phyloP scores from a whole-genome alignment of 2,888 invertebrate genomes.

The Cecidostiba fungosa region DNA sequence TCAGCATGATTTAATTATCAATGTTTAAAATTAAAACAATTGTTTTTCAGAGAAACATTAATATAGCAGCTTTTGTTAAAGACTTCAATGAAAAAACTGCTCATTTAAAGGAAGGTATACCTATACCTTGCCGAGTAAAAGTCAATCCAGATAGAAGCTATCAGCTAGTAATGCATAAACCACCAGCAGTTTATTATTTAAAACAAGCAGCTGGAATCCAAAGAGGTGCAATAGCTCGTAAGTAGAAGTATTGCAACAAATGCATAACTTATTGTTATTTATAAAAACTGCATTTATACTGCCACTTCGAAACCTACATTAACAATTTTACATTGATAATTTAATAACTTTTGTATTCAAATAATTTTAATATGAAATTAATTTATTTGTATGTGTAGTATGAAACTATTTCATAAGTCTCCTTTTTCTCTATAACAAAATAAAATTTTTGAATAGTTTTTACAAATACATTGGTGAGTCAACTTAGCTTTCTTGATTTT shows the following conservation, averaged over 20 bases:
- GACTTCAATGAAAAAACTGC: constrained; percentile 97
- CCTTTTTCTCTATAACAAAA: no score
- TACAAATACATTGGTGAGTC: no score
- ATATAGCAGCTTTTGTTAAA: constrained; percentile 97
- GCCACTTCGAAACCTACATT: no score
- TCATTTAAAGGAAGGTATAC: constrained; percentile 93
- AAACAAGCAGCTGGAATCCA: constrained; percentile 97
- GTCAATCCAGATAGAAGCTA: constrained; percentile 94
- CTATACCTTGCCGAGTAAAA: constrained; percentile 90
- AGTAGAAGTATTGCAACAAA: constrained; percentile 36
- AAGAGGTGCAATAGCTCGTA: constrained; percentile 88
- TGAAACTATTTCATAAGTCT: neutral
- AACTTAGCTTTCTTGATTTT: no score
- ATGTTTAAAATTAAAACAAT: neutral
- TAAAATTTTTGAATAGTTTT: no score
- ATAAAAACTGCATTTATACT: no score
- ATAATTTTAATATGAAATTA: no score
- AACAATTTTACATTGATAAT: no score
- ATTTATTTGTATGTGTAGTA: no score
- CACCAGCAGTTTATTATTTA: constrained; percentile 93
- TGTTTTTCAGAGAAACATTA: constrained; percentile 90
- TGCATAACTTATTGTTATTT: neutral
- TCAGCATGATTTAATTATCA: neutral
- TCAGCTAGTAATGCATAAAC: constrained; percentile 90
- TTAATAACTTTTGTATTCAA: no score